These are phyloP conservation scores for Poeciliopsis occidentalis DNA, from an alignment of 2,113 vertebrate genomes.

Conservation along the genomic window DNA sequence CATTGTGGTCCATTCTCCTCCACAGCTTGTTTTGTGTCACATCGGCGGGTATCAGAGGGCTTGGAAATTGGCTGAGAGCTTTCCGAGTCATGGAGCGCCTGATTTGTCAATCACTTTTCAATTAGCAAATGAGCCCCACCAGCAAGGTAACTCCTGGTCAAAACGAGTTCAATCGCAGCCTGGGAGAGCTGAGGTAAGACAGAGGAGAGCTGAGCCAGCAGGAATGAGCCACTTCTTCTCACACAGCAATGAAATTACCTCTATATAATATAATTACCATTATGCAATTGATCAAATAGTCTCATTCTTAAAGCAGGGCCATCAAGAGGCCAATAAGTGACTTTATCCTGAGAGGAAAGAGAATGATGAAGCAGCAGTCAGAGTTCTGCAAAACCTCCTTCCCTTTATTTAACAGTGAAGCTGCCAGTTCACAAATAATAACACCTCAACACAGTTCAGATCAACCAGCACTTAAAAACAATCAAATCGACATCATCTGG, in stretches of 20 bases:
- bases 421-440: background rate
- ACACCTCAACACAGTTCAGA: background rate
- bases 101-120: conserved; percentile 73
- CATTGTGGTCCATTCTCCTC: conserved; percentile 22
- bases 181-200: conserved; percentile 37
- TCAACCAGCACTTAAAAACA: too few species aligned
- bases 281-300: conserved; percentile 49
- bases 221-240: conserved; percentile 40
- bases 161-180: conserved; percentile 9
- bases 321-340: conserved; percentile 20
- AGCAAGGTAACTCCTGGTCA: conserved; percentile 15
- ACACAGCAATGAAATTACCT: conserved; percentile 56
- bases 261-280: conserved; percentile 64
- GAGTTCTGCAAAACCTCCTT: background rate
- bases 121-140: conserved; percentile 70
- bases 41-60: conserved; percentile 2
- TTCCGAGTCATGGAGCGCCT: conserved; percentile 63
- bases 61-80: conserved; percentile 53
- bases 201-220: conserved; percentile 63
- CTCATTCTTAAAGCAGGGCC: conserved; percentile 14
- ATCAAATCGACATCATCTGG: too few species aligned
- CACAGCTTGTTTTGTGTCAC: background rate
- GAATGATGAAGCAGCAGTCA: background rate
- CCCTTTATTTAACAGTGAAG: background rate
- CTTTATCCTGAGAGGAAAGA: conserved; percentile 4